Evolutionary conservation across 2,113 vertebrate species (phyloP).

Genomic region (Dolichallabes microphthalmus): DNA sequence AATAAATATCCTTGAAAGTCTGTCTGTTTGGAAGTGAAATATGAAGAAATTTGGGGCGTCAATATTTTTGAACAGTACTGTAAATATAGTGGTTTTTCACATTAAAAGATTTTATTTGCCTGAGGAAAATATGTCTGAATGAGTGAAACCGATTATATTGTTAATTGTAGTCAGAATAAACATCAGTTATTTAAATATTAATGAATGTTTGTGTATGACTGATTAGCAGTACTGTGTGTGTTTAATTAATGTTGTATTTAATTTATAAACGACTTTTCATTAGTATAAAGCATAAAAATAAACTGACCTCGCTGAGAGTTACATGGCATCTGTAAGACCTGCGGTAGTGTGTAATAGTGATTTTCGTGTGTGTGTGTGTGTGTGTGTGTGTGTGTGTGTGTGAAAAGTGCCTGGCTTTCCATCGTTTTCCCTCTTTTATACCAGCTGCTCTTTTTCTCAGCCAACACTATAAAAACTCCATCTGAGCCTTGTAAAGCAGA

Average conservation of each 20-base stretch:
- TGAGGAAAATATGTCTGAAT: neutral
- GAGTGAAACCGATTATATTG: neutral
- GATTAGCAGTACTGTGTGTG: neutral
- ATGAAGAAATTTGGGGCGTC: too few species aligned
- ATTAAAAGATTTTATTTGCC: too few species aligned
- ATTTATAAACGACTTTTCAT: neutral
- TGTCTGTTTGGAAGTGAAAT: too few species aligned
- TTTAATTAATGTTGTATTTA: neutral
- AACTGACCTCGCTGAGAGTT: neutral
- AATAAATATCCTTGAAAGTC: too few species aligned
- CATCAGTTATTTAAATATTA: too few species aligned
- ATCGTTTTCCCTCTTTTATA: neutral
- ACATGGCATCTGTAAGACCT: neutral
- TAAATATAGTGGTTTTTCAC: too few species aligned
- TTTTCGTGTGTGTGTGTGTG: neutral
- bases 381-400: slow-evolving; percentile 9
- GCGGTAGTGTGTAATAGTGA: neutral
- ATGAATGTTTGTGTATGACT: neutral
- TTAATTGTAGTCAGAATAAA: too few species aligned
- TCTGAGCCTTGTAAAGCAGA: slow-evolving; percentile 24
- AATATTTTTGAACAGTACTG: too few species aligned
- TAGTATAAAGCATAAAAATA: neutral
- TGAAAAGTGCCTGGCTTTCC: slow-evolving; percentile 8
- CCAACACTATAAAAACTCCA: slow-evolving; percentile 22
- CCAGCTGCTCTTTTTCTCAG: slow-evolving; percentile 28